Evolutionary conservation across 2,888 invertebrate species (phyloP).

Genomic region (Cerceris ruficornis): DNA sequence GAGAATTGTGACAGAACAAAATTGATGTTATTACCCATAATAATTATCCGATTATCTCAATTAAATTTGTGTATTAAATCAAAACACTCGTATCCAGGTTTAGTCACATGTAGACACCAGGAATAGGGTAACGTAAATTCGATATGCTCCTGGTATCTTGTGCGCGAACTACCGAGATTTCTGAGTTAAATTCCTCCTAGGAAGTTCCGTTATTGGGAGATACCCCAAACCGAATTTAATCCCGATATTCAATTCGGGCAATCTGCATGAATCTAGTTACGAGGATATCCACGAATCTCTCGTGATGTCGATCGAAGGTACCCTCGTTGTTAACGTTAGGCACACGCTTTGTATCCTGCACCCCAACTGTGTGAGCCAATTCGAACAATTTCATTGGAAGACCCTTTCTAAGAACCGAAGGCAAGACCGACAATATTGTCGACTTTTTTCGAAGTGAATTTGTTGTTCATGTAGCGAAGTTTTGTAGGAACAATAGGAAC

Average conservation of each 20-base stretch:
- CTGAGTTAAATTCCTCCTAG: slow-evolving; percentile 48
- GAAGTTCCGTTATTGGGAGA: slow-evolving; percentile 52
- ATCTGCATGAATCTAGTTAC: slow-evolving; percentile 62
- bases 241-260: slow-evolving; percentile 63
- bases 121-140: slow-evolving; percentile 39
- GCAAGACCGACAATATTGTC: slow-evolving; percentile 44
- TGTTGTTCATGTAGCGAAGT: no score
- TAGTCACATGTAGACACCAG: slow-evolving; percentile 17
- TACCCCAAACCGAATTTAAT: slow-evolving; percentile 56
- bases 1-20: no score
- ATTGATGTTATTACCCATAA: no score
- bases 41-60: slow-evolving; percentile 3
- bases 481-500: no score
- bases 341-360: slow-evolving; percentile 9
- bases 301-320: slow-evolving; percentile 24
- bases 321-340: slow-evolving; percentile 16
- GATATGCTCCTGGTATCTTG: slow-evolving; percentile 29
- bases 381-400: slow-evolving; percentile 12
- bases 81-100: slow-evolving; percentile 19
- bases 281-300: slow-evolving; percentile 24
- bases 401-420: slow-evolving; percentile 4
- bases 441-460: slow-evolving; percentile 47
- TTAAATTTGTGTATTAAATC: slow-evolving; percentile 29
- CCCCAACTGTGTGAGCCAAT: neutral
- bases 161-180: slow-evolving; percentile 38